phyloP scores from a whole-genome alignment of 2,888 invertebrate genomes.

The Agrotis exclamationis region DNA sequence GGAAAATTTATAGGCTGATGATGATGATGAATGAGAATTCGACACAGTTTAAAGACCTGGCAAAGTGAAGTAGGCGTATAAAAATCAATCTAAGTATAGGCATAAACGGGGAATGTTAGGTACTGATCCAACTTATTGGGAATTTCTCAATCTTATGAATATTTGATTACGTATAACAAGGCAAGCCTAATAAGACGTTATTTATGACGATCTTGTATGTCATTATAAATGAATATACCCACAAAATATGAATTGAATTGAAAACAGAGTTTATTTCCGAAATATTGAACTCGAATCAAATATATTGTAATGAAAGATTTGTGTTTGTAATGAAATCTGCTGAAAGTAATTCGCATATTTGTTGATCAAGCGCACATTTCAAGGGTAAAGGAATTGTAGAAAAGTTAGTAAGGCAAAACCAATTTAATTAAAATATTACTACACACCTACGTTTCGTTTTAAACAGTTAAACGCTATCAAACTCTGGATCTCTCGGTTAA shows the following conservation, averaged over 20 bases:
- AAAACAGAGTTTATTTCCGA: conserved; percentile 27
- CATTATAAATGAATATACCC: conserved; percentile 25
- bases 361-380: conserved; percentile 10
- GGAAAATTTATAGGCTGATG: too few relatives aligned
- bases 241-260: conserved; percentile 15
- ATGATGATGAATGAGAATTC: conserved; percentile 34
- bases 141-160: conserved; percentile 50
- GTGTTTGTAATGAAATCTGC: conserved; percentile 22
- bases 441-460: conserved; percentile 2
- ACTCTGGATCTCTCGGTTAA: conserved; percentile 12
- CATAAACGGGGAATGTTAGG: conserved; percentile 24
- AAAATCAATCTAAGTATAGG: conserved; percentile 48
- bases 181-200: conserved; percentile 45
- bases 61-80: conserved; percentile 21
- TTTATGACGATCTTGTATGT: conserved; percentile 39
- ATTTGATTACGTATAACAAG: conserved; percentile 50
- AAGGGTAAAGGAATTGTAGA: neutral
- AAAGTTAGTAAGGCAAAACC: neutral
- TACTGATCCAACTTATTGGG: conserved; percentile 43
- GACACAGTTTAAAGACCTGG: conserved; percentile 1
- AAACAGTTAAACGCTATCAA: conserved; percentile 2
- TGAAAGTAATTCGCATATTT: neutral
- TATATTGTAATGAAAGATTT: conserved; percentile 13
- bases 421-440: neutral
- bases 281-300: conserved; percentile 30